A percentile compares a stretch with the other conserved stretches of the same genome.
phyloP scores from a whole-genome alignment of 1,140 invertebrate genomes.

The Aleiodes sp. region DNA sequence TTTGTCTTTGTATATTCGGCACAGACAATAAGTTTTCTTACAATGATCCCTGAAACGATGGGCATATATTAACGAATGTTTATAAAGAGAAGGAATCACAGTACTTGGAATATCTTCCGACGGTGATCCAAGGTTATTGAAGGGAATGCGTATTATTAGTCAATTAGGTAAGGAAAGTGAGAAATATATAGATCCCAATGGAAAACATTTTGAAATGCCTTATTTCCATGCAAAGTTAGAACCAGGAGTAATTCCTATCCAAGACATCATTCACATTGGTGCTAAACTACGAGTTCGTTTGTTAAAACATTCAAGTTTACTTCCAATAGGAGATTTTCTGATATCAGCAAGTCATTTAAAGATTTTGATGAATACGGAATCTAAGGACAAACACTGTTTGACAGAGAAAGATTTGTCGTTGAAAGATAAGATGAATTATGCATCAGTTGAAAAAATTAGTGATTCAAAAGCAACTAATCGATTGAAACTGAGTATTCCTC shows the following conservation, averaged over 20 bases:
- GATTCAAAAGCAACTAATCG: slow-evolving; percentile 13
- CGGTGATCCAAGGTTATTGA: slow-evolving; percentile 33
- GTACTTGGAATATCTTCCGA: slow-evolving; percentile 30
- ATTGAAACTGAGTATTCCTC: not conserved
- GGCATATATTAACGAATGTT: slow-evolving; percentile 17
- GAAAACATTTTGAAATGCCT: slow-evolving; percentile 12
- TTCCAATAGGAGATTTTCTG: slow-evolving; percentile 27
- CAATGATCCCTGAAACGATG: slow-evolving; percentile 29
- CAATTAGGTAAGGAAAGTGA: slow-evolving; percentile 9
- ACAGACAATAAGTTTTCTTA: slow-evolving; percentile 33
- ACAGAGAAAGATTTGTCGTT: slow-evolving; percentile 13
- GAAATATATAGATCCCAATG: not conserved
- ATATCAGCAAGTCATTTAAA: slow-evolving; percentile 23
- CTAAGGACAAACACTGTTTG: slow-evolving; percentile 26
- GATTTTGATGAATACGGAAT: slow-evolving; percentile 14
- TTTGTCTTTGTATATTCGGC: slow-evolving; percentile 38
- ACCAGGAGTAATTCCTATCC: slow-evolving; percentile 23
- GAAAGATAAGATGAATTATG: slow-evolving; percentile 30
- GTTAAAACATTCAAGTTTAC: slow-evolving; percentile 21
- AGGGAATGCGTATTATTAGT: slow-evolving; percentile 34
- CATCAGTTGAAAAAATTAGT: slow-evolving; percentile 23
- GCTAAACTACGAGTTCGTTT: slow-evolving; percentile 25
- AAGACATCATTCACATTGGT: slow-evolving; percentile 32
- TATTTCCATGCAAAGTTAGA: slow-evolving; percentile 29
- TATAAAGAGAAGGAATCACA: slow-evolving; percentile 31